Evolutionary conservation across 2,888 invertebrate species (phyloP), one percentile per base, ranked within the genome.

Genomic region (Sepioteuthis lessoniana): DNA sequence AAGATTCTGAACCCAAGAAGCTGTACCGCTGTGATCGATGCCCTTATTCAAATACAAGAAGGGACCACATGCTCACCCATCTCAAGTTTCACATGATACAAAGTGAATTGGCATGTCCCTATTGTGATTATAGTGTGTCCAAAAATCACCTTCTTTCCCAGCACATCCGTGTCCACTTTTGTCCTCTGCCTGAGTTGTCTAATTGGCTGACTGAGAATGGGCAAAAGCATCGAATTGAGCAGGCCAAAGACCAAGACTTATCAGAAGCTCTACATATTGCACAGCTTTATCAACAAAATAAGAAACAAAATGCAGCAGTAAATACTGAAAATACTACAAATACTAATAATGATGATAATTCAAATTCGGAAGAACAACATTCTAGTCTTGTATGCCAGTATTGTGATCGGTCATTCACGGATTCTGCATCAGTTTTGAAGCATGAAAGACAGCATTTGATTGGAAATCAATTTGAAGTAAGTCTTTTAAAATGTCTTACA

Each of bases 51-150:
- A 98, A 98, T 96, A 98, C 98, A 94, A 98, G 98, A 28, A 98
- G 98, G 95, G 98, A 98, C 96, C 98, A 98, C 5, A 98, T 98
- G 42, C 98, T 98, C 95, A 98, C 98, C 96, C 99, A 99, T 97
- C 98, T 98, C 95, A 98, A 98, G 96, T 98, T 98, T 94, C 99
- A 99, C 96, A 98, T 98, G 96, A 97, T 98, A 25, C 98, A 98
- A 13, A 98, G 98, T 93, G 98, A 97, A 95, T 98, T 98, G 96
- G 98, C 98, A 95, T 99, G 99, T 97, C 98, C 98, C 42, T 98
- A 98, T 97, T 99, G 99, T 97, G 98, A 98, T 97, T 98, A 98
- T 97, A 98, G 98, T 46, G 98, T 98, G 47, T 98, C 98, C 8
- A 98, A 98, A 96, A 98, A 98, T 94, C 98, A 98, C 96, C 98